Conservation (phyloP, 2,113 vertebrate genomes). For the Ptyas mucosa region DNA sequence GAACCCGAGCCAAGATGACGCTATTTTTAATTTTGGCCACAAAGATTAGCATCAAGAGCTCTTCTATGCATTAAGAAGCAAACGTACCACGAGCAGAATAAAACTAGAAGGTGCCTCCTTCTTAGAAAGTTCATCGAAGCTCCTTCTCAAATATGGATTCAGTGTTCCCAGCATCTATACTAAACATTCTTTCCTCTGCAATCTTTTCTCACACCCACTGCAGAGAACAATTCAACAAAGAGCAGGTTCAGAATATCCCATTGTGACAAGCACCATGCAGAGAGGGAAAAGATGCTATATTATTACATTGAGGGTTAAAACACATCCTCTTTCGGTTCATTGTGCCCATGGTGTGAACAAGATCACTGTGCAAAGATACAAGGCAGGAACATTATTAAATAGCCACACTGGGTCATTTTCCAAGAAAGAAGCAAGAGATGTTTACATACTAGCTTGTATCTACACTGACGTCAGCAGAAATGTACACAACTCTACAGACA, state of each 20-base stretch:
- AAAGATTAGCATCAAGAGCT: not conserved
- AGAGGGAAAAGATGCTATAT: not conserved
- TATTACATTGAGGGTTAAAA: not conserved
- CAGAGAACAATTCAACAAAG: not conserved
- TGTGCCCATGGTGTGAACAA: not conserved
- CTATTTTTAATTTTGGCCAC: not conserved
- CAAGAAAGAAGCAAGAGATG: not conserved
- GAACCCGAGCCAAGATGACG: not conserved
- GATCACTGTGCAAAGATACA: not conserved
- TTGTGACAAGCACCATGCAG: not conserved
- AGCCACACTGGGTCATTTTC: not conserved
- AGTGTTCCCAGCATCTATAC: not conserved
- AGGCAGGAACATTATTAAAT: not conserved
- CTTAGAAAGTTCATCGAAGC: no score
- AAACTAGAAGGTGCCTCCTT: not conserved
- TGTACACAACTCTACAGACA: not conserved
- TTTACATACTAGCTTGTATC: not conserved
- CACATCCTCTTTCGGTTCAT: not conserved
- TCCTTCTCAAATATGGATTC: not conserved
- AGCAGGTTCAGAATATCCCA: not conserved
- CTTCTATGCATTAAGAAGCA: not conserved
- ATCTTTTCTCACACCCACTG: not conserved
- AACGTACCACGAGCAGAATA: not conserved
- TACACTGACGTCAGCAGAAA: not conserved
- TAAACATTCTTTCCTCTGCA: not conserved